Evolutionary conservation across 2,797 vertebrate genomes (phyloP).

Genomic region (Phaenicophaeus curvirostris): DNA sequence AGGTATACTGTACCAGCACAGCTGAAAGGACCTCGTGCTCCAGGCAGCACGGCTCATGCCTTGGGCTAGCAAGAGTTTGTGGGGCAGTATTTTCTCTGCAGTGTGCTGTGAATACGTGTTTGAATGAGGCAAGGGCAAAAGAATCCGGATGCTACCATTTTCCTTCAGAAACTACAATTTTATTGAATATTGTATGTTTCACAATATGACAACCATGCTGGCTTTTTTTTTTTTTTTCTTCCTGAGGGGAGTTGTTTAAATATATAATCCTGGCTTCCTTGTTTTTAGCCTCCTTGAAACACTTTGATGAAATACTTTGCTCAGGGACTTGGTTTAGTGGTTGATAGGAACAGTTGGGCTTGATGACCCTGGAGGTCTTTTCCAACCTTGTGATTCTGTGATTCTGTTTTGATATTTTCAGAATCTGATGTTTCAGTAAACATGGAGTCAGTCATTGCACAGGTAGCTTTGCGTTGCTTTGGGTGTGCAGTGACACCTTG

Average conservation of each 20-base stretch:
- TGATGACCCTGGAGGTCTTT: too few species aligned
- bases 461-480: background rate
- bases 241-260: background rate
- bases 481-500: too few species aligned
- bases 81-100: background rate
- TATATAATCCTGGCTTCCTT: background rate
- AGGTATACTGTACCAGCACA: fast-evolving
- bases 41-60: fast-evolving
- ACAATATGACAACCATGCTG: background rate
- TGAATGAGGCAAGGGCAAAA: background rate
- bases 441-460: background rate
- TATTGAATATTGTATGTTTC: background rate
- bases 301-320: too few species aligned
- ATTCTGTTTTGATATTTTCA: background rate
- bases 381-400: too few species aligned
- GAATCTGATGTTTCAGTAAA: background rate
- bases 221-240: too few species aligned
- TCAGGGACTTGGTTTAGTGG: too few species aligned
- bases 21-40: fast-evolving
- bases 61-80: background rate
- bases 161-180: background rate
- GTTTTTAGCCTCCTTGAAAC: background rate
- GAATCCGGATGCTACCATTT: background rate
- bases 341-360: too few species aligned
- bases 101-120: background rate